Conservation (phyloP, 2,113 vertebrate species). For the Strix uralensis region DNA sequence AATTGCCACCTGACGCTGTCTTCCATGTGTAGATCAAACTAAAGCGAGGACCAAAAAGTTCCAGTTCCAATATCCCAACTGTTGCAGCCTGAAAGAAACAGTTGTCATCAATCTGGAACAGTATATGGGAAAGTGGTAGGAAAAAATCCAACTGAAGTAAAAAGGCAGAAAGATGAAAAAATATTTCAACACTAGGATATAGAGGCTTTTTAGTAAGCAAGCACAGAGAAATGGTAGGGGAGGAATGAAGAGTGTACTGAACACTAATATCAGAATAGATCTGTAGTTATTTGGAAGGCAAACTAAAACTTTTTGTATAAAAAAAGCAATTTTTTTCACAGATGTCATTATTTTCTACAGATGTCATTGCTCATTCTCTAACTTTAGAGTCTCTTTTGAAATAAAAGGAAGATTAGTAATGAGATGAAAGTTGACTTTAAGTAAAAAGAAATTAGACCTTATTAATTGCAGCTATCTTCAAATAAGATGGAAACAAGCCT, state of each 20-base stretch:
- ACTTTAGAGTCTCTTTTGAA: constrained; percentile 59
- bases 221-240: not conserved
- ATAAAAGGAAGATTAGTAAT: constrained; percentile 52
- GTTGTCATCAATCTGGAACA: not conserved
- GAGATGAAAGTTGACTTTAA: constrained; percentile 51
- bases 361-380: not conserved
- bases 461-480: constrained; percentile 62
- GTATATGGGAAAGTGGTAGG: not conserved
- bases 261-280: not conserved
- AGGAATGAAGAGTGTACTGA: not conserved
- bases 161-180: not conserved
- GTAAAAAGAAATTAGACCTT: constrained; percentile 44
- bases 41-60: not conserved
- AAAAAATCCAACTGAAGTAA: not conserved
- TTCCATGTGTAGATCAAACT: not conserved
- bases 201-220: not conserved
- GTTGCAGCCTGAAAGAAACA: not conserved
- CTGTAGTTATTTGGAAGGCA: not conserved
- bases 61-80: not conserved
- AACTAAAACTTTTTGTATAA: not conserved
- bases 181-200: fast-evolving
- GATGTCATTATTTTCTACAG: not conserved
- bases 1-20: not conserved
- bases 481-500: constrained; percentile 41
- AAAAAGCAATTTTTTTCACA: constrained; percentile 3